Evolutionary conservation across 2,797 vertebrate genomes (phyloP), one percentile per base, ranked within the genome.

Genomic region (Malacoctenus gilli): DNA sequence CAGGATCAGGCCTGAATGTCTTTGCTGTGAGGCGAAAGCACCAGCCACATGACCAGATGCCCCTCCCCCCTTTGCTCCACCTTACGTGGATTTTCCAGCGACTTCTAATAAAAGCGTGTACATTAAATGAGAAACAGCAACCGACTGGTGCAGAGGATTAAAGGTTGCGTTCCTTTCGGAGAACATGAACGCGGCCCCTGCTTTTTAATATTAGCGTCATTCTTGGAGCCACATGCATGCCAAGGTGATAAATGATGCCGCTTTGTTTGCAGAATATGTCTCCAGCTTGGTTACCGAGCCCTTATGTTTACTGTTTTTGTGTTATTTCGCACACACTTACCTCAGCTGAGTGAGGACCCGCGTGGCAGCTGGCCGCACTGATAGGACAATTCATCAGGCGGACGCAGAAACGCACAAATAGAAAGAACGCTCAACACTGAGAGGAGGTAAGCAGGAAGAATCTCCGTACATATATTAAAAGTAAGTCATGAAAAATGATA

Each of bases 341-440:
- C 49, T 25, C 47, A 57, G 57, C 36, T 62, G 66, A 75, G 32
- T 47, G 56, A 73, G 42, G 54, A 57, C 59, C n/a, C 18, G 64
- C 55, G 70, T 60, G 69, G 54, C 73, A 70, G 64, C 61, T 72
- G 63, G 66, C 58, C 47, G 48, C 60, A 31, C 30, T 59, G 60
- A 69, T 58, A 13, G 55, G 21, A 37, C 66, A 68, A 64, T 76
- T 69, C 60, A 69, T 72, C 75, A 77, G 20, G 46, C 55, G 13
- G 7, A 57, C 30, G 18, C 30, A 16, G 21, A 31, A 8, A 35
- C 9, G 46, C 5, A 51, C 30, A 55, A 60, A 40, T 44, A 68
- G 40, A 20, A n/a, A n/a, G n/a, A n/a, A n/a, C n/a, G 32, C 43
- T 60, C 36, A 34, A 36, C 28, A 37, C 23, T 0, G 8, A 60